Evolutionary conservation across 2,888 invertebrate genomes (phyloP).

Genomic region (Zelleria hepariella): DNA sequence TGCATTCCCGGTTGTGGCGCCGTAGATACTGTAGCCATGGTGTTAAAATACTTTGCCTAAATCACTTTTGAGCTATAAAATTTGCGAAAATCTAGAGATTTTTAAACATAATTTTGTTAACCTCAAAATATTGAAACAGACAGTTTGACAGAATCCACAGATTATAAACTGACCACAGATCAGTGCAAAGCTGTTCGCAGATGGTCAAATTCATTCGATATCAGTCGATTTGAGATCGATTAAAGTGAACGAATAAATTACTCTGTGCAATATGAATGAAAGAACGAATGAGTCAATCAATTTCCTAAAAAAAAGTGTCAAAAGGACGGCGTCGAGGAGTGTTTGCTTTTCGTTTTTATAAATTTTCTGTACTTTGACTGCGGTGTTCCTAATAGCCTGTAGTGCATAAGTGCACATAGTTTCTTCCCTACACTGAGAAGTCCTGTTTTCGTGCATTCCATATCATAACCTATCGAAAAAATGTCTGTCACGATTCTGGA

Average conservation of each 20-base stretch:
- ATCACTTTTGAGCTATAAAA: neutral
- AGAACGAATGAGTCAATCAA: neutral
- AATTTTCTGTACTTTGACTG: no score
- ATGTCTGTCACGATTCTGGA: slow-evolving; percentile 70
- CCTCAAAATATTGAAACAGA: slow-evolving; percentile 16
- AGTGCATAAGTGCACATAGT: neutral
- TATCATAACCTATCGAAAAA: slow-evolving; percentile 28
- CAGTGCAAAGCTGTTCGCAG: neutral
- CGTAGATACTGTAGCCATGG: slow-evolving; percentile 74
- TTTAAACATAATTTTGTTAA: slow-evolving; percentile 16
- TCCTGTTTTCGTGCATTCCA: neutral
- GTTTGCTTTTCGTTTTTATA: neutral
- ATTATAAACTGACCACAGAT: neutral
- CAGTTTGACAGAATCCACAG: slow-evolving; percentile 6
- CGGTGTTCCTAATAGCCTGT: no score
- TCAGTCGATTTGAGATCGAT: neutral
- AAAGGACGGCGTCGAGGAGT: neutral
- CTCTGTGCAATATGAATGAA: neutral
- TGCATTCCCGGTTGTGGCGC: slow-evolving; percentile 77
- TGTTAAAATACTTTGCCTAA: slow-evolving; percentile 18
- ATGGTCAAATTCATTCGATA: neutral
- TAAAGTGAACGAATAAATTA: neutral
- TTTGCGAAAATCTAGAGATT: slow-evolving; percentile 7
- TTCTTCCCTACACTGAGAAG: neutral
- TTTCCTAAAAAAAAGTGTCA: neutral